Conservation (phyloP, 2,888 invertebrate species). For the Deroplatys truncata region DNA sequence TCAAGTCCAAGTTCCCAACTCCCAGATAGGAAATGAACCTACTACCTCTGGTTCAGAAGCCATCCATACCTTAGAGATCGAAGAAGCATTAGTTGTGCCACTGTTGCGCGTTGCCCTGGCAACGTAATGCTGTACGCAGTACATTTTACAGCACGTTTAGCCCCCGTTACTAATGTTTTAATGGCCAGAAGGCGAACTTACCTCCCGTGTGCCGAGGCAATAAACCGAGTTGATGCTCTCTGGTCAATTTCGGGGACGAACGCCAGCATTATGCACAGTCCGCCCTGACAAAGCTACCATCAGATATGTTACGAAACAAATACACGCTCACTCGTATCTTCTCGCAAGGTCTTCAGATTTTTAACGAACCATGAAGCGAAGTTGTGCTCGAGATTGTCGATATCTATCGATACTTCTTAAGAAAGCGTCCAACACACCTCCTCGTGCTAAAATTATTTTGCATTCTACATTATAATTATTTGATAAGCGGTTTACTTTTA, state of each 20-base stretch:
- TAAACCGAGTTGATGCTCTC: neutral
- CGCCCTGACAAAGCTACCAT: neutral
- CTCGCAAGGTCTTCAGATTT: neutral
- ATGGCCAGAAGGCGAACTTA: neutral
- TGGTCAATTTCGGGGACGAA: neutral
- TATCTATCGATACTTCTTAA: neutral
- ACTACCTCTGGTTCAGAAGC: too few species aligned
- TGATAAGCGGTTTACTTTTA: neutral
- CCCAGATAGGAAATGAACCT: too few species aligned
- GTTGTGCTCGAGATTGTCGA: neutral
- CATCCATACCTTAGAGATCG: too few species aligned
- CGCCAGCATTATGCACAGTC: neutral
- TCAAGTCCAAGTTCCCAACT: too few species aligned
- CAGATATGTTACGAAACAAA: neutral
- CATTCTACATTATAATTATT: neutral
- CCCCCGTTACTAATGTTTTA: conserved; percentile 6
- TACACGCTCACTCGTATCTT: neutral
- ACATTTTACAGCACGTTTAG: neutral
- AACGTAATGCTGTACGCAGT: neutral
- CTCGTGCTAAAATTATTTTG: neutral
- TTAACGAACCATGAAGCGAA: neutral
- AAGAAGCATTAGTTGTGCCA: neutral
- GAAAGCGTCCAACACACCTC: too few species aligned
- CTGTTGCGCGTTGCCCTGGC: neutral
- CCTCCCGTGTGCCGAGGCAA: neutral